Conservation (phyloP, 2,113 vertebrate genomes). For the Sceloporus undulatus region DNA sequence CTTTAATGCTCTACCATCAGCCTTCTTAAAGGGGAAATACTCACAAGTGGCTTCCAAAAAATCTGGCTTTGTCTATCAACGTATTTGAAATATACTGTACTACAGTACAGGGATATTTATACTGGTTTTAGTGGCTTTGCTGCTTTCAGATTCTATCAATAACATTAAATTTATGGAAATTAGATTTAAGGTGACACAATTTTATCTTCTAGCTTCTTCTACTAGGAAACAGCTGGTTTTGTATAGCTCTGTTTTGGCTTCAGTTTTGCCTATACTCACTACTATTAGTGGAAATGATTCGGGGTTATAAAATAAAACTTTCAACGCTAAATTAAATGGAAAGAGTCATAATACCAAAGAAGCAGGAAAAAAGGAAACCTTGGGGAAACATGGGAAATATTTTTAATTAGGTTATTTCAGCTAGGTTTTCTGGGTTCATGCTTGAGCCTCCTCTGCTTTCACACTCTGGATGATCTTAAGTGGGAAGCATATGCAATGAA, state of each 20-base stretch:
- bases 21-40: too few relatives aligned
- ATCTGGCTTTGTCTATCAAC: too few relatives aligned
- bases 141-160: too few relatives aligned
- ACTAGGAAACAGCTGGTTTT: neutral
- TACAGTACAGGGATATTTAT: too few relatives aligned
- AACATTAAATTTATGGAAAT: too few relatives aligned
- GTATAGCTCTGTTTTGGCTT: neutral
- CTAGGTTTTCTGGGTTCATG: constrained; percentile 31
- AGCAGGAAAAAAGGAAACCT: constrained; percentile 48
- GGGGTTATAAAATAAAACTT: neutral
- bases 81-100: too few relatives aligned
- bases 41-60: too few relatives aligned
- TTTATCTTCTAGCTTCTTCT: too few relatives aligned
- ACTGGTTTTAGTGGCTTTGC: too few relatives aligned
- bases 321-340: neutral
- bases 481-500: constrained; percentile 26
- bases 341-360: constrained; percentile 32
- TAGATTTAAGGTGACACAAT: too few relatives aligned
- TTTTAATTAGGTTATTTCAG: constrained; percentile 41
- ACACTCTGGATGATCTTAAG: neutral
- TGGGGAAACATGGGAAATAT: constrained; percentile 9
- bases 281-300: neutral
- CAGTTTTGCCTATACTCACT: neutral
- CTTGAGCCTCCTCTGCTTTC: constrained; percentile 12
- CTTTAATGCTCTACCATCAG: too few relatives aligned